Base-by-base conservation (phyloP, 1,140 invertebrate species). In the Gerris buenoi region DNA sequence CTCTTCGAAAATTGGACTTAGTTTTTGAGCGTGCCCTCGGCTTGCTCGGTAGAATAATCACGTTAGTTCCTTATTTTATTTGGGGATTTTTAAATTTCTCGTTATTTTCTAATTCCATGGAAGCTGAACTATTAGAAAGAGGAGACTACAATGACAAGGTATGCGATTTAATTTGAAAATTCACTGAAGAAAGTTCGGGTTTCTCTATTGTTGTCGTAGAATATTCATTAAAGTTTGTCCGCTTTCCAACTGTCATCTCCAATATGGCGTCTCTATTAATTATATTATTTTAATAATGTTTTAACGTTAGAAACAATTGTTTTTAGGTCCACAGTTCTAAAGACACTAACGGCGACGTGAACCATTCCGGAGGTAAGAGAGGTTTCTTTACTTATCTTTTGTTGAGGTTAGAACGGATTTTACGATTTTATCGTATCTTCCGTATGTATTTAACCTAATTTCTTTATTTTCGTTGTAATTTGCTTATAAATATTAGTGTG, bases 361-460 rank as follows among this genome's bases (percentile, higher is more conserved):
- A 63, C 66, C 62, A 46, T 64, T 63, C 61, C 26, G 66, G 60
- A 67, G 66, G 66, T 67, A 67, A n/a, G 66, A 33, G 2, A n/a
- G 33, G 18, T 25, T 15, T 22, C 2, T 27, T 27, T 58, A 58
- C 18, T 59, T 25, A 2, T 60, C 1, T 25, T n/a, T n/a, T n/a
- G n/a, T n/a, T n/a, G n/a, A n/a, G n/a, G n/a, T n/a, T n/a, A n/a
- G n/a, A n/a, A n/a, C n/a, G n/a, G n/a, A n/a, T n/a, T n/a, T n/a
- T n/a, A n/a, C n/a, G n/a, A n/a, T 57, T 26, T 28, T 25, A 25
- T 26, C 15, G 25, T 66, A 64, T 27, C 22, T 64, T 64, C 27
- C 28, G 14, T 59, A 1, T 65, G 2, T 2, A 46, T 15, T 27
- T 46, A 18, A 14, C 46, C 10, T 5, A 26, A 26, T 18, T 25